Evolutionary conservation across 2,888 invertebrate species (phyloP), one percentile per base, ranked within the genome.

Genomic region (Prionchulus punctatus): DNA sequence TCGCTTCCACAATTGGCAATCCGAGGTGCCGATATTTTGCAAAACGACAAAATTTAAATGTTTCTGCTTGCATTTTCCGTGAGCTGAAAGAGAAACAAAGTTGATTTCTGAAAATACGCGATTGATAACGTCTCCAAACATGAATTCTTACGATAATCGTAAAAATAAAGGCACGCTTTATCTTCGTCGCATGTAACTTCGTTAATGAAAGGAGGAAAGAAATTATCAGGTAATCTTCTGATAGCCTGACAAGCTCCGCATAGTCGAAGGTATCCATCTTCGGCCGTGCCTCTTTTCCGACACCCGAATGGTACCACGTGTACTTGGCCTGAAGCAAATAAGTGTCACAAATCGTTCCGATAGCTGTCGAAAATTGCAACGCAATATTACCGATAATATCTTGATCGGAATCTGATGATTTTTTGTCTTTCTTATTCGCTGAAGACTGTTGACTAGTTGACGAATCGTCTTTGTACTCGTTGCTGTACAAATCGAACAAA

Each of bases 191-290:
- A 70, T 51, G 68, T 65, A 4, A 70, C 68, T 59, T 70, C 70
- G 57, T 70, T 70, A 59, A 70, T 70, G 58, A 70, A 70, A n/a
- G 70, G 70, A 43, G 70, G 70, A 56, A 70, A 70, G 59, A 68
- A 70, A 15, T 64, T 61, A 52, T 68, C 67, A 7, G 70, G 70
- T 43, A 70, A 57, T 30, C 65, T 59, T 18, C 70, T 62, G 43
- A 70, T 69, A 1, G 67, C 65, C 42, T 64, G 66, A 55, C 70
- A 70, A 12, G 70, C 68, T 15, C 67, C 66, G 56, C 70, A 70
- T 15, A 70, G 59, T 30, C 69, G 56, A 30, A 69, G 60, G 58
- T 70, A 69, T 4, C 69, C 69, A 54, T 69, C 69, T 58, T 70
- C 67, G 51, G 64, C 62, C 12, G 65, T 65, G 54, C 69, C 69